phyloP scores from a whole-genome alignment of 2,888 invertebrate genomes.

The Lasioglossum calceatum region DNA sequence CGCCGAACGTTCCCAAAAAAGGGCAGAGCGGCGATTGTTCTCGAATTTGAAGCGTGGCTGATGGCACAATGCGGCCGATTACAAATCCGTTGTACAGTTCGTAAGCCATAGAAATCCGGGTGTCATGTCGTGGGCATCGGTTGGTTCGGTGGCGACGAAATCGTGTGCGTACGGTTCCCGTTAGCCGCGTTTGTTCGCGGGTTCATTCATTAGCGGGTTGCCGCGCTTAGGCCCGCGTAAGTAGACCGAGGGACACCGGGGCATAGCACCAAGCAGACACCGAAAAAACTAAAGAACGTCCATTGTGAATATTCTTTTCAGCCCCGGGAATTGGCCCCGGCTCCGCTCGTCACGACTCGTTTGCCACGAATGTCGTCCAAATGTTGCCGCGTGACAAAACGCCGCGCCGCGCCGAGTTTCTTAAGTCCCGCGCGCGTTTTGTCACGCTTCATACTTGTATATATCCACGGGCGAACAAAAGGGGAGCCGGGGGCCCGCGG shows the following conservation, averaged over 20 bases:
- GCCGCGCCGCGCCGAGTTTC: slow-evolving; percentile 35
- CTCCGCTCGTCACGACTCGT: slow-evolving; percentile 69
- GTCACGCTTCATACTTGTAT: slow-evolving; percentile 63
- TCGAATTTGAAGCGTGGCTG: not conserved
- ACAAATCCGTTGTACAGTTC: not conserved
- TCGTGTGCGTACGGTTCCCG: not conserved
- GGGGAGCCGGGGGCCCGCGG: slow-evolving; percentile 33
- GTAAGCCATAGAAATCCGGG: slow-evolving; percentile 4
- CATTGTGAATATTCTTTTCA: slow-evolving; percentile 73
- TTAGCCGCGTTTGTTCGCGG: not conserved
- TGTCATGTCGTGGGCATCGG: not conserved
- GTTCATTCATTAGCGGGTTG: not conserved
- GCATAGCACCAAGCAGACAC: slow-evolving; percentile 25
- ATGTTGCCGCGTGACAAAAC: slow-evolving; percentile 71
- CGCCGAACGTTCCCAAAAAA: not conserved
- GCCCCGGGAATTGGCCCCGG: slow-evolving; percentile 49
- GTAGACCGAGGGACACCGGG: not conserved
- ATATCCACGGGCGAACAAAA: slow-evolving; percentile 66
- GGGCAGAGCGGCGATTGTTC: not conserved
- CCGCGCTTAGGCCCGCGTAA: not conserved
- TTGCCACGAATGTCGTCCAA: slow-evolving; percentile 71
- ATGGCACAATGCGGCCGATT: not conserved
- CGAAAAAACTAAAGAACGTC: slow-evolving; percentile 67
- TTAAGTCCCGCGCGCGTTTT: slow-evolving; percentile 61
- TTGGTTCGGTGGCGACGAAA: not conserved